Conservation (phyloP, 2,113 vertebrate genomes). For the Archilochus colubris region DNA sequence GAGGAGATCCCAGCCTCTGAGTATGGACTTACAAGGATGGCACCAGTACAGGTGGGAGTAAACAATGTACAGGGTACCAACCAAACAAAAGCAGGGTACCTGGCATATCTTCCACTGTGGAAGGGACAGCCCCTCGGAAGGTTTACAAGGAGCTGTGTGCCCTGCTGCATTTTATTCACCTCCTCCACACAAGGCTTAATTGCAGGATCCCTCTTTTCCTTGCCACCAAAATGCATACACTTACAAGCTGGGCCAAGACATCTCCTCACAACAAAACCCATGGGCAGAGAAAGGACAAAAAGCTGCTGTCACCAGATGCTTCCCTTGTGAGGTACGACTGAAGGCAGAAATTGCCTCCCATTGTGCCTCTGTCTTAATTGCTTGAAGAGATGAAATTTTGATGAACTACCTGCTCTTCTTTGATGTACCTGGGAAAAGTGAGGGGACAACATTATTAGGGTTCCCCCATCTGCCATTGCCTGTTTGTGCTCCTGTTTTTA, state of each 20-base stretch:
- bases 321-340: background rate
- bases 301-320: background rate
- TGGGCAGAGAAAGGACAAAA: background rate
- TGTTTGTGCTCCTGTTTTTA: background rate
- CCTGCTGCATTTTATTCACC: background rate
- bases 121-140: background rate
- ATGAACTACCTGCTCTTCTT: background rate
- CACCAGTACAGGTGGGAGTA: background rate
- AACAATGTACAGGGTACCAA: background rate
- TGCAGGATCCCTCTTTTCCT: background rate
- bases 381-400: background rate
- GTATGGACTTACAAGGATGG: background rate
- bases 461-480: background rate
- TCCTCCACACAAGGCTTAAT: background rate
- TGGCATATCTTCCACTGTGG: background rate
- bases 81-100: no score
- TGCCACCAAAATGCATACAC: background rate
- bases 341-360: background rate
- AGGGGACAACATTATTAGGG: background rate
- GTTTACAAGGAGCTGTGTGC: background rate
- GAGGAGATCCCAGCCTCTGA: background rate
- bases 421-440: background rate
- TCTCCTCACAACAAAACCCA: background rate
- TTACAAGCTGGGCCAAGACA: background rate
- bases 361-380: background rate